These are phyloP conservation scores for Beris chalybata DNA, from an alignment of 2,888 invertebrate species.

Conservation along the genomic window DNA sequence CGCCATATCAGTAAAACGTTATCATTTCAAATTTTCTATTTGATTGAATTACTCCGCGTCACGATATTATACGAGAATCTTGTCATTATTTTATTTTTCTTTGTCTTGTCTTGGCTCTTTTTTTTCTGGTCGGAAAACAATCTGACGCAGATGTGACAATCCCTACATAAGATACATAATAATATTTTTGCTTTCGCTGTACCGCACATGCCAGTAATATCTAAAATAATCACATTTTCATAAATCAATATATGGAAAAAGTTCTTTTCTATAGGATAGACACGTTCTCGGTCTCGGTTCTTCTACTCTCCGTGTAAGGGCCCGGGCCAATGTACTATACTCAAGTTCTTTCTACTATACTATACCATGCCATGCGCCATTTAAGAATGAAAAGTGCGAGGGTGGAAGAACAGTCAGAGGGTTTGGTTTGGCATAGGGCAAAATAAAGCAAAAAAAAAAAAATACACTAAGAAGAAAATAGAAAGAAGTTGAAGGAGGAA, in stretches of 20 bases:
- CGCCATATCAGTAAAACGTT: too few relatives aligned
- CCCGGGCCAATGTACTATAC: constrained; percentile 12
- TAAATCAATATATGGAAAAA: constrained; percentile 32
- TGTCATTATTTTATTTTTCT: background rate
- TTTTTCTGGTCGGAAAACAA: background rate
- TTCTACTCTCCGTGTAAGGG: background rate
- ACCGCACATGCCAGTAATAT: constrained; percentile 28
- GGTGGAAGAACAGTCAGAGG: constrained; percentile 2
- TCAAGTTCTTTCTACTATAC: constrained; percentile 10
- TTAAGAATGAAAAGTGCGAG: constrained; percentile 23
- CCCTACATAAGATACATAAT: constrained; percentile 11
- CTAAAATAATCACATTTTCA: constrained; percentile 34
- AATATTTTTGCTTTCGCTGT: constrained; percentile 18
- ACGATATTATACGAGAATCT: background rate
- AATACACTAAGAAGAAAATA: constrained; percentile 2
- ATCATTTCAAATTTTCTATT: too few relatives aligned
- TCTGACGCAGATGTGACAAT: constrained; percentile 30
- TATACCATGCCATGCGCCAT: constrained; percentile 28
- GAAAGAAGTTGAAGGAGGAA: constrained; percentile 23
- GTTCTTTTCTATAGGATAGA: constrained; percentile 10
- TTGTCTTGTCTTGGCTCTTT: background rate
- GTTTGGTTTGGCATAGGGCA: too few relatives aligned
- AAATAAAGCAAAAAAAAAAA: constrained; percentile 9
- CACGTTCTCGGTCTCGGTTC: background rate
- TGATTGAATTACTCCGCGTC: background rate